These are phyloP conservation scores for Amaurobius ferox DNA, from an alignment of 2,888 invertebrate genomes.

Conservation along the genomic window DNA sequence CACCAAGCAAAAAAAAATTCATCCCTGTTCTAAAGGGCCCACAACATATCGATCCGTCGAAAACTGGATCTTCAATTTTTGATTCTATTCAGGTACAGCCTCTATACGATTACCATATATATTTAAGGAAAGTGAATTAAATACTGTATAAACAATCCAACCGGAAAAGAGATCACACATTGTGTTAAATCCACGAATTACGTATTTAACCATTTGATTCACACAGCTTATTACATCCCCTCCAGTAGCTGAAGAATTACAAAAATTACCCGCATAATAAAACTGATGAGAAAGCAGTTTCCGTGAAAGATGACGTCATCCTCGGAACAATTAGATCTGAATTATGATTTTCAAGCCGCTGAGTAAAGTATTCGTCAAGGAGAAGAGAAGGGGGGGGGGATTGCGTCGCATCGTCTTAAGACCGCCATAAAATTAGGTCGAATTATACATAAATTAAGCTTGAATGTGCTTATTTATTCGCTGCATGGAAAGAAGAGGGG, in stretches of 20 bases:
- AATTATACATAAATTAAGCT: neutral
- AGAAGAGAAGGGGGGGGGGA: neutral
- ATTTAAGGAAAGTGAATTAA: too few relatives aligned
- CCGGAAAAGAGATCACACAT: too few relatives aligned
- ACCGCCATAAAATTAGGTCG: neutral
- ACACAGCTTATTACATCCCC: neutral
- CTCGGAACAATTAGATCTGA: conserved; percentile 11
- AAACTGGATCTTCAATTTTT: too few relatives aligned
- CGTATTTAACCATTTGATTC: too few relatives aligned
- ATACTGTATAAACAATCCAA: too few relatives aligned
- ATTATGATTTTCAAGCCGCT: conserved; percentile 6
- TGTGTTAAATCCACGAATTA: too few relatives aligned
- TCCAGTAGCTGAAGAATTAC: neutral
- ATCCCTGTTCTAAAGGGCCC: too few relatives aligned
- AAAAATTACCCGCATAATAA: neutral
- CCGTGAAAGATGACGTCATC: conserved; percentile 14
- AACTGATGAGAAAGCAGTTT: neutral
- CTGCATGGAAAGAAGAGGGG: neutral
- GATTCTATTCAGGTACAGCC: too few relatives aligned
- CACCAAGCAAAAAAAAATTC: too few relatives aligned
- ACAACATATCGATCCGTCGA: too few relatives aligned
- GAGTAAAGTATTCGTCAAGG: neutral
- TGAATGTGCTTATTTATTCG: neutral
- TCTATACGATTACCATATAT: too few relatives aligned
- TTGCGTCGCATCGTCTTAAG: neutral